phyloP scores from a whole-genome alignment of 1,140 invertebrate genomes.

The Zaprionus capensis region DNA sequence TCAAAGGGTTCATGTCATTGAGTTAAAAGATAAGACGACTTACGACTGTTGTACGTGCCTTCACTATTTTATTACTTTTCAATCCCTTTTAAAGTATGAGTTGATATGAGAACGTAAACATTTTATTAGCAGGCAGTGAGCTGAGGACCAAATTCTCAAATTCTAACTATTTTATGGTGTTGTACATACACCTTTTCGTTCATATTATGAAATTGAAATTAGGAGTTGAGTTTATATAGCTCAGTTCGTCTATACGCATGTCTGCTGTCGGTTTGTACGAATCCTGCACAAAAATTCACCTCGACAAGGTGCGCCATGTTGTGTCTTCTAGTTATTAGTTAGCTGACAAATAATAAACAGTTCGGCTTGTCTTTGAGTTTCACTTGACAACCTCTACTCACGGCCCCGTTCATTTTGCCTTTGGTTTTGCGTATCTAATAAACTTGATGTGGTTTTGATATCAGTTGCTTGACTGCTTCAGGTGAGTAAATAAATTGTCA shows the following conservation, averaged over 20 bases:
- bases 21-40: slow-evolving; percentile 33
- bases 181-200: not conserved
- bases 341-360: slow-evolving; percentile 53
- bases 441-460: slow-evolving; percentile 62
- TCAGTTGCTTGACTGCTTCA: slow-evolving; percentile 51
- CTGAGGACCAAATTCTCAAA: slow-evolving; percentile 36
- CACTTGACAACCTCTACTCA: slow-evolving; percentile 19
- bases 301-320: slow-evolving; percentile 1
- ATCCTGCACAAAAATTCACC: not conserved
- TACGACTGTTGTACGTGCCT: slow-evolving; percentile 47
- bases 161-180: not conserved
- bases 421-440: slow-evolving; percentile 54
- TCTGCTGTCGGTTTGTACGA: too few relatives aligned
- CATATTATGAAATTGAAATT: not conserved
- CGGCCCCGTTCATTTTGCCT: not conserved
- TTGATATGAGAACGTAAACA: slow-evolving; percentile 60
- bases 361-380: slow-evolving; percentile 30
- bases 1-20: slow-evolving; percentile 65
- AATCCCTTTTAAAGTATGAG: slow-evolving; percentile 52
- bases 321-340: slow-evolving; percentile 55
- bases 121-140: slow-evolving; percentile 78
- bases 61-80: slow-evolving; percentile 62
- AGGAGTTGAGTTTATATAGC: too few relatives aligned
- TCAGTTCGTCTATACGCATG: too few relatives aligned
- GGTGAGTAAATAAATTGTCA: slow-evolving; percentile 65